Conservation (phyloP, 1,140 invertebrate species). For the Belonocnema kinseyi region DNA sequence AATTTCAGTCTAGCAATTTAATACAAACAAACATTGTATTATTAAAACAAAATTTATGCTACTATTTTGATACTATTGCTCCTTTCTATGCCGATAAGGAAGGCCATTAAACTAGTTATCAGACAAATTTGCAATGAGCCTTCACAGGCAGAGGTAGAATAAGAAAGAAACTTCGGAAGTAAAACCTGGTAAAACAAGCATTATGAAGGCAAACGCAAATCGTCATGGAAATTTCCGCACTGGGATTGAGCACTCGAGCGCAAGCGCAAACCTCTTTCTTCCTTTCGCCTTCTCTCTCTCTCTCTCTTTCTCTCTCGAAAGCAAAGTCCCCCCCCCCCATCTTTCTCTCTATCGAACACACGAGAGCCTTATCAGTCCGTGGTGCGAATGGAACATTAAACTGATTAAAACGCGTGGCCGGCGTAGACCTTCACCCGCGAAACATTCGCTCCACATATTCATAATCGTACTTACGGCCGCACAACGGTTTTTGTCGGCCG, state of each 20-base stretch:
- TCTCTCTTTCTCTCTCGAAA: not conserved
- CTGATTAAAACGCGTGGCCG: not conserved
- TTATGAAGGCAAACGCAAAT: not conserved
- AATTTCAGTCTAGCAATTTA: too few species aligned
- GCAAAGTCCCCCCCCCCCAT: not conserved
- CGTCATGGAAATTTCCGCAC: slow-evolving; percentile 28
- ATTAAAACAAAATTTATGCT: too few species aligned
- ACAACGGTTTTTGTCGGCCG: not conserved
- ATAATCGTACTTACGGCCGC: not conserved
- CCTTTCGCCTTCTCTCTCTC: not conserved
- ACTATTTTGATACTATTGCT: too few species aligned
- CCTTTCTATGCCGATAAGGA: not conserved
- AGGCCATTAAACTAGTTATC: not conserved
- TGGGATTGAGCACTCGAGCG: not conserved
- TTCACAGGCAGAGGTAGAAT: too few species aligned
- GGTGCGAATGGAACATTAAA: not conserved
- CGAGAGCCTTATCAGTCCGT: not conserved
- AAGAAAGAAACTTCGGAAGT: not conserved
- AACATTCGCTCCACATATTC: not conserved
- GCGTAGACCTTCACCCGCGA: not conserved
- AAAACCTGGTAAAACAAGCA: not conserved
- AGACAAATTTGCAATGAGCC: too few species aligned
- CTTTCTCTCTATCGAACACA: not conserved
- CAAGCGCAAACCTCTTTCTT: slow-evolving; percentile 17
- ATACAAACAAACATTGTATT: too few species aligned